A percentile compares a stretch with the other conserved stretches of the same genome.
phyloP scores from a whole-genome alignment of 2,888 invertebrate species.

The Trachelus troglodyta region DNA sequence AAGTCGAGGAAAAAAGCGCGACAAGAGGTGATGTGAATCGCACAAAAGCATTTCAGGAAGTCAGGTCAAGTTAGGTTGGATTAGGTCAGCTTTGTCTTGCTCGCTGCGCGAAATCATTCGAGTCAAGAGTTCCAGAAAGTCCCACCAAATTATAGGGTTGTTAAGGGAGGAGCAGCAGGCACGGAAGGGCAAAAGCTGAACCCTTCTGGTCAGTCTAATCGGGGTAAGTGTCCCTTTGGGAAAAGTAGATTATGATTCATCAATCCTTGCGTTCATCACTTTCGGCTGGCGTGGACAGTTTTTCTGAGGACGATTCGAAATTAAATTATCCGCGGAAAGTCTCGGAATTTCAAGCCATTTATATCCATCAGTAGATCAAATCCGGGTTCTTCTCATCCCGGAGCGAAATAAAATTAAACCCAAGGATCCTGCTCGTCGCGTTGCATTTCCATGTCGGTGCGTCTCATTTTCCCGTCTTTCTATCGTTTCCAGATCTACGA shows the following conservation, averaged over 20 bases:
- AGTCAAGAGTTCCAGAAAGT: not conserved
- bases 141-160: not conserved
- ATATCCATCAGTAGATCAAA: constrained; percentile 16
- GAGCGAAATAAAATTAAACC: constrained; percentile 11
- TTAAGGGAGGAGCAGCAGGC: not conserved
- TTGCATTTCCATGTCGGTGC: not conserved
- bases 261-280: constrained; percentile 5
- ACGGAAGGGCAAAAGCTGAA: not conserved
- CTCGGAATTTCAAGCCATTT: constrained; percentile 11
- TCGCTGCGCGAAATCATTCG: not conserved
- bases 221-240: not conserved
- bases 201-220: not conserved
- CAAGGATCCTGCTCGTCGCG: constrained; percentile 3
- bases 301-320: constrained; percentile 10
- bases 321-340: constrained; percentile 9
- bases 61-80: not conserved
- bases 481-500: constrained; percentile 1
- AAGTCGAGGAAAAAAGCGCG: not conserved
- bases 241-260: not conserved
- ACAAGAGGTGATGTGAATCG: not conserved
- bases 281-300: not conserved
- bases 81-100: not conserved
- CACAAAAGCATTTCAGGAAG: not conserved
- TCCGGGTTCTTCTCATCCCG: not conserved
- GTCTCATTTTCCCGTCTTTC: not conserved